A percentile compares a stretch with the other conserved stretches of the same genome.
phyloP scores from a whole-genome alignment of 2,113 vertebrate species.

The Pheucticus melanocephalus region DNA sequence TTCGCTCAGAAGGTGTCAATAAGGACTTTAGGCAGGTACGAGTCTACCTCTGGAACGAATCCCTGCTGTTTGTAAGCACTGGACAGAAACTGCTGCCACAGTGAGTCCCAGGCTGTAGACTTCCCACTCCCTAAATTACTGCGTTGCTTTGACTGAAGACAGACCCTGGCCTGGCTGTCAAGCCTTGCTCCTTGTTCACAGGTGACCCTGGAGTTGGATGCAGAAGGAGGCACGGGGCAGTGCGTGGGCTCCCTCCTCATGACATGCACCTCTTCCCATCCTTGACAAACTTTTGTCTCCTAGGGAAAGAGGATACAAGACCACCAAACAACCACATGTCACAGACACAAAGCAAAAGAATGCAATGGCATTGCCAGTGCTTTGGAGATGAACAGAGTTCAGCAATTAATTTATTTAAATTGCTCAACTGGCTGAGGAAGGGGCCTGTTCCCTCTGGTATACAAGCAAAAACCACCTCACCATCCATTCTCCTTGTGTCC shows the following conservation, averaged over 20 bases:
- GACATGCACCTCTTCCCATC: rapidly evolving
- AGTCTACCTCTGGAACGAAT: background rate
- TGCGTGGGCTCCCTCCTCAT: background rate
- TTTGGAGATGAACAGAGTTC: background rate
- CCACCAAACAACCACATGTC: background rate
- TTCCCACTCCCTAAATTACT: background rate
- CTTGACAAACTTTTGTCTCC: background rate
- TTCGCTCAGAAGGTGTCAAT: background rate
- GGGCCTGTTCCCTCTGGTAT: background rate
- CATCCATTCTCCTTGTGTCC: background rate
- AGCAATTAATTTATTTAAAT: background rate
- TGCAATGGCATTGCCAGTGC: rapidly evolving
- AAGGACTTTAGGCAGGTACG: background rate
- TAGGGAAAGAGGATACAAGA: background rate
- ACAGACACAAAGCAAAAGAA: background rate
- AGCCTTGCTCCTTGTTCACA: background rate
- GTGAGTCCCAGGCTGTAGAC: background rate
- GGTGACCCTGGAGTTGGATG: background rate
- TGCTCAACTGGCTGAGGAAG: rapidly evolving
- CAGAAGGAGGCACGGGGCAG: rapidly evolving
- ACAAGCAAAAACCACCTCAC: background rate
- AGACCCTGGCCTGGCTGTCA: background rate
- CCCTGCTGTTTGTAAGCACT: background rate
- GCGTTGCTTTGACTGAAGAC: background rate
- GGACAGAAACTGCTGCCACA: background rate